Base-by-base conservation (phyloP, 2,888 invertebrate species). In the Synergus japonicus region DNA sequence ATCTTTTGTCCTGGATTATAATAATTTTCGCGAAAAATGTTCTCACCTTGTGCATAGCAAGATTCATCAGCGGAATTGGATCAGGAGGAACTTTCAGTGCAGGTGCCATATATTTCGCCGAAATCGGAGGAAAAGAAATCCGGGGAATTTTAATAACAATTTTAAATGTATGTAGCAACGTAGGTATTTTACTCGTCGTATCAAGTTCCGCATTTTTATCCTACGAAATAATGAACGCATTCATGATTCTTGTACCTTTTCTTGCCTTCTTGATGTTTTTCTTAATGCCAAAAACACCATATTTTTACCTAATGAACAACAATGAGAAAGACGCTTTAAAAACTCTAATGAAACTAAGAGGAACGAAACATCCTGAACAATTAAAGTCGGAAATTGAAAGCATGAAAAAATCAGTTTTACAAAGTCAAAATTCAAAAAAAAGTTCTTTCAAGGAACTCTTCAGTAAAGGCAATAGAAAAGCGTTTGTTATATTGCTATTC, bases 251-350 rank as follows among this genome's bases (percentile, higher is more conserved):
- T 0, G 92, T 94, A 78, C 94, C 95, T 0, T 91, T 94, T 46
- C 85, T 94, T 1, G 94, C 94, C 86, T 92, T 95, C 15, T 88
- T 94, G 0, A 93, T 93, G 1, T 94, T 95, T 88, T 92, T 93
- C 67, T 93, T 94, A 60, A 94, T 95, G 93, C 95, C 95, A 0
- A 96, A 96, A 89, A 95, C 95, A 2, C 96, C 96, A 0, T 94
- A 95, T 85, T 94, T 93, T 87, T 93, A 93, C 87, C 92, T 94
- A 29, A 93, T 94, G 76, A 93, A 93, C 12, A 92, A 93, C 43
- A 91, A 92, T 9, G 93, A 93, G 49, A 91, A 93, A 79, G 93
- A 93, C n/a, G 95, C 95, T 0, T 93, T 94, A 78, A 87, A 91
- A 63, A 93, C 94, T 0, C 89, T 96, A 76, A 93, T 93, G 85